Base-by-base conservation (phyloP, 2,888 invertebrate species). In the Myopa tessellatipennis region DNA sequence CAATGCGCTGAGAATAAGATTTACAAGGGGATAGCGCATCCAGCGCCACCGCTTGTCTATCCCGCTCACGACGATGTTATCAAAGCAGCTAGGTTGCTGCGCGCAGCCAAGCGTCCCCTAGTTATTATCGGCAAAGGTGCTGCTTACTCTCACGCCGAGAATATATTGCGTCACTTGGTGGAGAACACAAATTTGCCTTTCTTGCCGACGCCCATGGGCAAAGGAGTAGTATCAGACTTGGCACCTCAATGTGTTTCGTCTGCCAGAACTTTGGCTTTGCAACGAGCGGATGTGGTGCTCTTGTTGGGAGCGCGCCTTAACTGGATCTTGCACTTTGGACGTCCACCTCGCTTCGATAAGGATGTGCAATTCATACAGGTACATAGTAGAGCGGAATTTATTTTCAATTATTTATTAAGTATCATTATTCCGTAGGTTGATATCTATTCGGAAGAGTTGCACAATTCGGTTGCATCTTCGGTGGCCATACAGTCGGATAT, bases 251-350 rank as follows among this genome's bases (percentile, higher is more conserved):
- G 95, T 88, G 95, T 98, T n/a, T 93, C 95, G 0, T 92, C 96
- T 8, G 97, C 98, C 3, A 92, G 98, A 76, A 97, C 98, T 0
- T 88, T 92, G 79, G 98, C 97, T 0, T 90, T 99, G 73, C 93
- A 94, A 84, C 92, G 96, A 82, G 95, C 97, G 0, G 98, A 99
- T 89, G 95, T 97, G 0, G 91, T 99, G 4, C 85, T 99, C 4
- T 90, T 98, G 72, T 89, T 98, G 60, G 98, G 98, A 0, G 98
- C 98, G 0, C 91, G 98, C 60, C 91, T 98, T 26, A 99, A 99
- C 90, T 99, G 99, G 99, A 98, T 99, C 90, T 91, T 99, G 80
- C 98, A 99, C 90, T 99, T 98, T 90, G 98, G 98, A 3, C 93
- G 94, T 76, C 90, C 95, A 26, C 98, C 98, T 1, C 90, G 98